Evolutionary conservation across 2,113 vertebrate species (phyloP).

Genomic region (Aviceda subcristata): DNA sequence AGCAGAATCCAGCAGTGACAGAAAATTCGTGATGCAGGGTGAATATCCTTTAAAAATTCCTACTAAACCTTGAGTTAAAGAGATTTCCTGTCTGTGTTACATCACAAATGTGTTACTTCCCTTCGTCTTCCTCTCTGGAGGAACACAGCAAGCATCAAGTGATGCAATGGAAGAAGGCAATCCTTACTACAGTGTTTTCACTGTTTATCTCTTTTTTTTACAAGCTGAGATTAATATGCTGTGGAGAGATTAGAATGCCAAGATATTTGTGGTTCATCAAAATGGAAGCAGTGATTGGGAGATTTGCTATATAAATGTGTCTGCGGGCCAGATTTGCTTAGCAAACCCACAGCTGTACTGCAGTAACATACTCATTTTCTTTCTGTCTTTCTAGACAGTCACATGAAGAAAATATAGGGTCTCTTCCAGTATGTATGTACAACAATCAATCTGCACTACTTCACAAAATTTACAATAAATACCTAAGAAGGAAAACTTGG

Average conservation of each 20-base stretch:
- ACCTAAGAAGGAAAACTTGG: neutral
- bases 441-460: neutral
- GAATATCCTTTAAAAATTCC: neutral
- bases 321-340: neutral
- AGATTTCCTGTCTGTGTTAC: neutral
- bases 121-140: neutral
- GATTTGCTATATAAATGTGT: neutral
- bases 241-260: neutral
- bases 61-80: neutral
- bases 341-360: neutral
- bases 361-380: neutral
- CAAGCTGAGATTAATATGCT: neutral
- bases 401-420: neutral
- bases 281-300: neutral
- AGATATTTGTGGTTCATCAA: conserved; percentile 34
- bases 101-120: neutral
- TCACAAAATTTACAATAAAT: neutral
- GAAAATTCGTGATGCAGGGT: neutral
- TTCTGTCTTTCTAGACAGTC: neutral
- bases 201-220: neutral
- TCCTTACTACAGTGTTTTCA: neutral
- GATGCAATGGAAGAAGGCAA: neutral
- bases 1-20: neutral
- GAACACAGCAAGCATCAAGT: neutral
- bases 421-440: neutral